Conservation (phyloP, 2,888 invertebrate genomes). For the Tachina grossa region DNA sequence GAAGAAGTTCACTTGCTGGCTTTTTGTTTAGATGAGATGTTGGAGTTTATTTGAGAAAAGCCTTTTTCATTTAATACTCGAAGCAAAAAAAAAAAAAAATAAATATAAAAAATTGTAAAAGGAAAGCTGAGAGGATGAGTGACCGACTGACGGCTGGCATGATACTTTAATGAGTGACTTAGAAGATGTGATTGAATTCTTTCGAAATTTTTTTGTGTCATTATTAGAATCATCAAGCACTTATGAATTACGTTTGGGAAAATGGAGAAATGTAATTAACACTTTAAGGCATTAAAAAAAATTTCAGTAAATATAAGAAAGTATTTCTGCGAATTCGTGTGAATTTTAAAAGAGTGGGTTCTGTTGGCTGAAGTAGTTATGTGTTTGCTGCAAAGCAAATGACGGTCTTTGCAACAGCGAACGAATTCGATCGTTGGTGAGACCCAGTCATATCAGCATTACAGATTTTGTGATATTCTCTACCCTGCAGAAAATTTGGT, state of each 20-base stretch:
- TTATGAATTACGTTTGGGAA: slow-evolving; percentile 2
- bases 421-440: no score
- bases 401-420: no score
- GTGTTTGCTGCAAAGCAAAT: no score
- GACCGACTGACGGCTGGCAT: slow-evolving; percentile 26
- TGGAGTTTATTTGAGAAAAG: slow-evolving; percentile 54
- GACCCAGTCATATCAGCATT: no score
- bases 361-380: no score
- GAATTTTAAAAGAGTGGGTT: no score
- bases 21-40: slow-evolving; percentile 25
- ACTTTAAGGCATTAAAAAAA: background rate
- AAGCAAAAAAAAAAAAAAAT: slow-evolving; percentile 45
- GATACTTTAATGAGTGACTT: slow-evolving; percentile 64
- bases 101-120: slow-evolving; percentile 19
- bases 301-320: background rate
- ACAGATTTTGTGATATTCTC: no score
- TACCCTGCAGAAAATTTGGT: no score
- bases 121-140: slow-evolving; percentile 17
- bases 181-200: slow-evolving; percentile 57
- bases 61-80: slow-evolving; percentile 58
- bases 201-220: slow-evolving; percentile 61
- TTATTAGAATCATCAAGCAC: slow-evolving; percentile 28
- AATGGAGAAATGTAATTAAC: background rate
- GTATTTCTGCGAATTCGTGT: background rate
- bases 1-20: slow-evolving; percentile 43